These are phyloP conservation scores for Caenorhabditis angaria DNA, from an alignment of 2,888 invertebrate species.

Conservation along the genomic window DNA sequence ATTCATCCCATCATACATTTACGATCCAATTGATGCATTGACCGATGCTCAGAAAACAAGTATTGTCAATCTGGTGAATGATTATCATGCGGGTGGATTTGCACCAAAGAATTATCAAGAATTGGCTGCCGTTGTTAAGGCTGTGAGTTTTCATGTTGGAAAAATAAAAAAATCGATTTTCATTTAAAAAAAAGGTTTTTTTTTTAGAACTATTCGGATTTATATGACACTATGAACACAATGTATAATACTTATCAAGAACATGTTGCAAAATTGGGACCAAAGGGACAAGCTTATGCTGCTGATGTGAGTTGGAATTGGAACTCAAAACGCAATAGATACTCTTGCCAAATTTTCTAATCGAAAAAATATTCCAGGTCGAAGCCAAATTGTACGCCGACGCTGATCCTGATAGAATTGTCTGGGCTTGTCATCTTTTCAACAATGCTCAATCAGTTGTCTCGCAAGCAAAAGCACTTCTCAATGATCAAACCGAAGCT, in stretches of 20 bases:
- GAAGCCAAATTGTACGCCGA: conserved; percentile 35
- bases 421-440: conserved; percentile 44
- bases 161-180: neutral
- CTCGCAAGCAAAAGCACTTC: conserved; percentile 18
- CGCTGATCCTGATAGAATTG: conserved; percentile 35
- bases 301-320: conserved; percentile 13
- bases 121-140: conserved; percentile 19
- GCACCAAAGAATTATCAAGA: conserved; percentile 27
- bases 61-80: conserved; percentile 30
- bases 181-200: neutral
- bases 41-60: conserved; percentile 30
- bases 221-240: conserved; percentile 13
- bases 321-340: neutral
- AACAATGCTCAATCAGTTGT: conserved; percentile 24
- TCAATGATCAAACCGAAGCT: conserved; percentile 23
- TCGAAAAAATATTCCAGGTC: conserved; percentile 13
- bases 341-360: neutral
- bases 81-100: conserved; percentile 34
- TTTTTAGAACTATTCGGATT: conserved; percentile 21
- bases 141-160: neutral
- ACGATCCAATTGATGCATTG: conserved; percentile 17
- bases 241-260: conserved; percentile 28
- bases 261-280: conserved; percentile 32
- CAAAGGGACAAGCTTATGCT: conserved; percentile 27
- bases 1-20: conserved; percentile 27